Evolutionary conservation across 1,140 invertebrate species (phyloP), one percentile per base, ranked within the genome.

Genomic region (Drosophila kanapiae): DNA sequence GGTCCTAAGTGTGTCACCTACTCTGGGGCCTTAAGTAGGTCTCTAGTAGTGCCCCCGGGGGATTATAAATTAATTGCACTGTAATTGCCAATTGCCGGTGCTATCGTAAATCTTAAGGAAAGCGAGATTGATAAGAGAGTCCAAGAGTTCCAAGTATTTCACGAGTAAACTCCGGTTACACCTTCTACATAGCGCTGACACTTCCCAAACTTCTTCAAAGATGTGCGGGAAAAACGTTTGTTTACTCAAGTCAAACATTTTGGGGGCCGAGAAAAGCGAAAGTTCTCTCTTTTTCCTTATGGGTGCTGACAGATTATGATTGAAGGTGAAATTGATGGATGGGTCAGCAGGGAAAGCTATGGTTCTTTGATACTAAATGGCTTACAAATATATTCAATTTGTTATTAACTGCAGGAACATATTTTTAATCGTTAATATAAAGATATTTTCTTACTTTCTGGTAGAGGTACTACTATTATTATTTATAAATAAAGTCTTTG

Each of bases 31-130:
- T 14, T 31, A 77, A 77, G 75, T 77, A 77, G 74, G 75, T 75
- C 71, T 75, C 70, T 64, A 58, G 74, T 53, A 49, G 68, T 54
- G 53, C 53, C 60, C 49, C 53, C 33, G 54, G 62, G 71, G 75
- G 75, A 77, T 77, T 77, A 77, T 77, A 77, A 77, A 77, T 77
- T 77, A 77, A 77, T 77, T 77, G 75, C 75, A 77, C 75, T 77
- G 45, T 77, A 77, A 77, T 77, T 77, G 74, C 75, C 75, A 77
- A 77, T 77, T 77, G 75, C 48, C 47, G 16, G 53, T 42, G 51
- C 11, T 78, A 77, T 77, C 74, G 57, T 77, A 77, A 77, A 77
- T 77, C 56, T 77, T 48, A 48, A 45, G 49, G 35, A 59, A 53
- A 47, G 54, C 40, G 38, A 53, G 29, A 42, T 14, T 59, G 65